Percentiles rank a stretch among this genome's conserved stretches.
These are phyloP conservation scores for Pyrrhia umbra DNA, from an alignment of 2,888 invertebrate species.

Conservation along the genomic window DNA sequence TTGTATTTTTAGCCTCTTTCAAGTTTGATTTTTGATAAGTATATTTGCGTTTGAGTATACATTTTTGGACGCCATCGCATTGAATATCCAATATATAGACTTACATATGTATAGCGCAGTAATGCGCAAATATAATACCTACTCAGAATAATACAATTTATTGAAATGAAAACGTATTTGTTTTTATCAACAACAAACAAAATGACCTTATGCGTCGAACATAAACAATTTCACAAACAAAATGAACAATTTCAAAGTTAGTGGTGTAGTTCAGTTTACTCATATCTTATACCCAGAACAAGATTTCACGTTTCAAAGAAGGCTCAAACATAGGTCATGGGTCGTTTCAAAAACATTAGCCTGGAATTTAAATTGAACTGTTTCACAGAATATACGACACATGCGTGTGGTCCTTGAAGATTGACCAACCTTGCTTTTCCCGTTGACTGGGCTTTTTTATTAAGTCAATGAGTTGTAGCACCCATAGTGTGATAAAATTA, in stretches of 20 bases:
- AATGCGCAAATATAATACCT: no score
- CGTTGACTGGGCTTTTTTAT: no score
- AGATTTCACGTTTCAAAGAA: conserved; percentile 25
- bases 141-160: no score
- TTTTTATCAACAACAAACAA: no score
- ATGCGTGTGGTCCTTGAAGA: background rate
- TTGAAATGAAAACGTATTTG: background rate
- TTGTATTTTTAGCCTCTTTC: background rate
- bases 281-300: conserved; percentile 2
- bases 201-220: background rate
- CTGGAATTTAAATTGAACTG: conserved; percentile 27
- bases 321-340: conserved; percentile 24
- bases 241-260: background rate
- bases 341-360: conserved; percentile 6
- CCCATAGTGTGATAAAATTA: no score
- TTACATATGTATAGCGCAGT: no score
- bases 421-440: conserved; percentile 1
- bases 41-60: no score
- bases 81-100: background rate
- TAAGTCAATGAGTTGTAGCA: background rate
- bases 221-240: background rate
- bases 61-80: no score
- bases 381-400: conserved; percentile 10
- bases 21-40: background rate
- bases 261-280: conserved; percentile 16